Conservation (phyloP, 2,797 vertebrate species). For the Takifugu ocellatus region DNA sequence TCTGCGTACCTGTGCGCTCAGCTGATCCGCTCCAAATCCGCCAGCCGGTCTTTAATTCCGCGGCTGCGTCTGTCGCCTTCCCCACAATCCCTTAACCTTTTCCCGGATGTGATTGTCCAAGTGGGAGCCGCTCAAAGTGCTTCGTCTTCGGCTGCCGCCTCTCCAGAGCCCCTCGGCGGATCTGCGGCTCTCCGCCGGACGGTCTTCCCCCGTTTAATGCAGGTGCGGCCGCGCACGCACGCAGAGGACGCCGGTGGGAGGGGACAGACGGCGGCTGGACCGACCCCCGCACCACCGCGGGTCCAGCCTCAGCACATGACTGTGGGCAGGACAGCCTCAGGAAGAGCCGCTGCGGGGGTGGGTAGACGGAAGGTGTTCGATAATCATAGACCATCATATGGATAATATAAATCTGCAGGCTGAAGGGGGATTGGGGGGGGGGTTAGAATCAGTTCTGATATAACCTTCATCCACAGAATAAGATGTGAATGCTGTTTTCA, state of each 20-base stretch:
- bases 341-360: constrained; percentile 4
- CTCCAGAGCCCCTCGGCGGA: constrained; percentile 4
- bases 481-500: too few species aligned
- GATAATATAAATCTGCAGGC: too few species aligned
- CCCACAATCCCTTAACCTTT: background rate
- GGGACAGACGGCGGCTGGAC: constrained; percentile 33
- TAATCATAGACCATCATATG: too few species aligned
- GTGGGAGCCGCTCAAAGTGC: constrained; percentile 5
- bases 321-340: constrained; percentile 1
- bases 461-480: too few species aligned
- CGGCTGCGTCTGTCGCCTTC: background rate
- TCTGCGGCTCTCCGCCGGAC: constrained; percentile 31
- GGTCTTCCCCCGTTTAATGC: constrained; percentile 75
- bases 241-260: constrained; percentile 52
- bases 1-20: constrained; percentile 55
- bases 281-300: constrained; percentile 30
- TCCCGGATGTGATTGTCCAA: constrained; percentile 2
- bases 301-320: constrained; percentile 27
- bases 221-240: constrained; percentile 69
- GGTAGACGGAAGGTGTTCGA: too few species aligned
- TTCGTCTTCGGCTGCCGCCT: constrained; percentile 8
- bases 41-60: background rate
- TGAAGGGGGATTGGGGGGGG: too few species aligned
- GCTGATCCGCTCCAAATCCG: constrained; percentile 7
- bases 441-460: too few species aligned